These are phyloP conservation scores for Phenganax stokvisi DNA, from an alignment of 92 coral and sea anemone genomes.

Conservation along the genomic window DNA sequence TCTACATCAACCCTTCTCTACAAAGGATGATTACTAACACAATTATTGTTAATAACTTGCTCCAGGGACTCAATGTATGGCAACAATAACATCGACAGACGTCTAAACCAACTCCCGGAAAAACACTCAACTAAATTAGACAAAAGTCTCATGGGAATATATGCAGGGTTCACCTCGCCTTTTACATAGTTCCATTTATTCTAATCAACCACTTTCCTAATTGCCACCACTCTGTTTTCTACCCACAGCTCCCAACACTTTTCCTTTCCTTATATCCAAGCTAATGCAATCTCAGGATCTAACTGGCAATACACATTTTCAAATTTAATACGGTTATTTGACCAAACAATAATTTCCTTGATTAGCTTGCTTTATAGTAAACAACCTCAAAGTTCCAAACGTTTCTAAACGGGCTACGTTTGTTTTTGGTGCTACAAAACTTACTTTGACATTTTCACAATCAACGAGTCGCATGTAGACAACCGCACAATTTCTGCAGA, in stretches of 20 bases:
- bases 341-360: not conserved
- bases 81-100: not conserved
- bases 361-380: constrained; percentile 1
- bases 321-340: not conserved
- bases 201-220: constrained; percentile 15
- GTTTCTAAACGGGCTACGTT: constrained; percentile 14
- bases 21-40: not conserved
- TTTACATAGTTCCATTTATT: constrained; percentile 1
- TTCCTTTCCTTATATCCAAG: constrained; percentile 8
- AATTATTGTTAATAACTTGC: not conserved
- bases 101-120: constrained; percentile 13
- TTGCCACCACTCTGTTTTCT: not conserved
- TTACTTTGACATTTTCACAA: not conserved
- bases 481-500: constrained; percentile 25
- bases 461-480: constrained; percentile 27
- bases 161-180: constrained; percentile 12
- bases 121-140: constrained; percentile 15
- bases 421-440: not conserved
- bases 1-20: not conserved
- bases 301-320: not conserved
- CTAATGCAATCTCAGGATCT: constrained; percentile 16
- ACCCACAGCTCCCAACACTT: not conserved
- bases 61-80: not conserved
- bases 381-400: not conserved
- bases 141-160: constrained; percentile 3